Evolutionary conservation across 2,113 vertebrate species (phyloP).

Genomic region (Nannospalax galili): DNA sequence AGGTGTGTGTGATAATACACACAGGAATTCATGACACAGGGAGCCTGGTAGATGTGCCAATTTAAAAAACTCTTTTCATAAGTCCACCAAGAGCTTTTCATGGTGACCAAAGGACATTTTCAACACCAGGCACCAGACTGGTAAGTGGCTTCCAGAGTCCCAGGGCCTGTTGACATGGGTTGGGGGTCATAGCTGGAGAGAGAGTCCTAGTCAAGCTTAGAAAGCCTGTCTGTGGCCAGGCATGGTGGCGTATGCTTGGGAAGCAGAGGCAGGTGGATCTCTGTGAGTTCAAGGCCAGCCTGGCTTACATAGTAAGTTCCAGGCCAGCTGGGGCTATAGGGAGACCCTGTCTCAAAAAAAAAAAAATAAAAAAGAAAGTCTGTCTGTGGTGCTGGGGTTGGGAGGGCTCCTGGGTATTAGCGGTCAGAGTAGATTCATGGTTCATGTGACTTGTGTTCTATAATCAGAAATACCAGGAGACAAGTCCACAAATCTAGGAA

Average conservation of each 20-base stretch:
- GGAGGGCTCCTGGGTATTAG: rapidly evolving
- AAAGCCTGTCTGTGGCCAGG: neutral
- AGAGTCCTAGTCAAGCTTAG: neutral
- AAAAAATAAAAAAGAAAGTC: too few species aligned
- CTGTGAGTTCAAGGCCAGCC: too few species aligned
- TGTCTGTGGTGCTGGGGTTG: neutral
- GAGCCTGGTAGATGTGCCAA: neutral
- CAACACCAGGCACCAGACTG: neutral
- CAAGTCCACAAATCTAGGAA: neutral
- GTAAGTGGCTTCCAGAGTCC: neutral
- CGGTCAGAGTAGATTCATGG: neutral
- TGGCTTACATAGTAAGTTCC: too few species aligned
- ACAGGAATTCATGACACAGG: neutral
- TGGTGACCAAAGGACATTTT: neutral
- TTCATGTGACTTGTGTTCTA: neutral
- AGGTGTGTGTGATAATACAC: neutral
- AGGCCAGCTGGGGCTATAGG: too few species aligned
- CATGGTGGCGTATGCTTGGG: too few species aligned
- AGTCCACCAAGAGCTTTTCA: neutral
- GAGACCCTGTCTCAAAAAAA: too few species aligned
- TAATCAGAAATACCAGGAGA: neutral
- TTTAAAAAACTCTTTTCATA: neutral
- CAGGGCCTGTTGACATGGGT: neutral
- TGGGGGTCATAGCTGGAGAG: neutral
- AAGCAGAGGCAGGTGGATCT: too few species aligned